A percentile compares a stretch with the other conserved stretches of the same genome.
These are phyloP conservation scores for Bothrops jararaca DNA, from an alignment of 2,113 vertebrate genomes.

Conservation along the genomic window DNA sequence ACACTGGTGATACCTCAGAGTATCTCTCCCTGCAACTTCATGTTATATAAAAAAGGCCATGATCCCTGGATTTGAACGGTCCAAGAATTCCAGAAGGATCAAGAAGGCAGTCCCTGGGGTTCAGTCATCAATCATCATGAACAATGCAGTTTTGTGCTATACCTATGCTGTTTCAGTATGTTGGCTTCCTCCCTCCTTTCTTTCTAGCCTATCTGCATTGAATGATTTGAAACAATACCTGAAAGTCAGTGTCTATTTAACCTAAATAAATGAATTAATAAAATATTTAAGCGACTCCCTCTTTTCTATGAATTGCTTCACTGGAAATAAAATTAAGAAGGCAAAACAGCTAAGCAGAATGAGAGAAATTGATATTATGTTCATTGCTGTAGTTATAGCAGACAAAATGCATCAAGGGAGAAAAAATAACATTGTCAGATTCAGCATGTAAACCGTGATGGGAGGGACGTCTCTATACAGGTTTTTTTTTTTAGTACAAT, in stretches of 20 bases:
- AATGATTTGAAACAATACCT: neutral
- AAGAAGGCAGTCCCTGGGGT: neutral
- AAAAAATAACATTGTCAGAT: too few relatives aligned
- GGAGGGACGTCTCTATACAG: neutral
- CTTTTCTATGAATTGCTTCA: neutral
- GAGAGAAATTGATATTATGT: neutral
- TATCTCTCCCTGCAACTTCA: neutral
- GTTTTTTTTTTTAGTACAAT: neutral
- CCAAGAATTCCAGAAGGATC: neutral
- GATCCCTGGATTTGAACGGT: neutral
- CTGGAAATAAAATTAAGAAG: neutral
- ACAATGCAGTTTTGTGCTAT: neutral
- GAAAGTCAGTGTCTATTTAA: neutral
- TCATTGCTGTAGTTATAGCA: neutral
- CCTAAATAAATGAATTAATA: neutral
- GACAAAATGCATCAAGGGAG: neutral
- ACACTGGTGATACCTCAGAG: neutral
- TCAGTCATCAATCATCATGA: neutral
- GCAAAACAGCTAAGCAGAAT: neutral
- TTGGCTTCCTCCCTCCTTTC: neutral
- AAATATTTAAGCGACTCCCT: neutral
- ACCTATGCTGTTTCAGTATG: neutral
- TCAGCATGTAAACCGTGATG: neutral
- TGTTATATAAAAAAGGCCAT: neutral
- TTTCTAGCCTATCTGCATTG: neutral